These are phyloP conservation scores for Eublepharis macularius DNA, from an alignment of 2,113 vertebrate genomes.

Conservation along the genomic window DNA sequence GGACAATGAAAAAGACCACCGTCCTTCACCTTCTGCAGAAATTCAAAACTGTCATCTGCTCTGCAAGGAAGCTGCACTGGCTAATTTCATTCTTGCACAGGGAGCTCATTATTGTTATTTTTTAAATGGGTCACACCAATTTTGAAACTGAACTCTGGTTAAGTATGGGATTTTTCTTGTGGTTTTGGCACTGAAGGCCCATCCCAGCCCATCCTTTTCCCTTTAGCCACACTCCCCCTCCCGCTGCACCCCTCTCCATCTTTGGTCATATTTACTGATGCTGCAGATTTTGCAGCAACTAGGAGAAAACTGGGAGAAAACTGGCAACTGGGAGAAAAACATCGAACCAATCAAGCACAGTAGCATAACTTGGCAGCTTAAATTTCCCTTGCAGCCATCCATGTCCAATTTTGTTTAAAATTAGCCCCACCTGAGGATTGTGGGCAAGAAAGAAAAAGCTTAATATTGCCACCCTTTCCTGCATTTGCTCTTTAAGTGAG, in stretches of 20 bases:
- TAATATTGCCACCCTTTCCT: no score
- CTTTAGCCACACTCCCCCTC: neutral
- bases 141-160: neutral
- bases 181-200: neutral
- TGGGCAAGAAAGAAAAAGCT: no score
- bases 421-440: no score
- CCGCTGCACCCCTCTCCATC: neutral
- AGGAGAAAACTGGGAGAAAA: no score
- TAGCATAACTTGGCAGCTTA: no score
- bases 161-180: no score
- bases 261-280: neutral
- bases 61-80: neutral
- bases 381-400: no score
- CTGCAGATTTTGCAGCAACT: no score
- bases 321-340: no score
- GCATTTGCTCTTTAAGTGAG: no score
- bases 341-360: no score
- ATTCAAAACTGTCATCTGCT: neutral
- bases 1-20: slow-evolving; percentile 5
- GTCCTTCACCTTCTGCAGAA: neutral
- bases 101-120: neutral
- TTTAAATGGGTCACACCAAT: slow-evolving; percentile 3
- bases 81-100: slow-evolving; percentile 8
- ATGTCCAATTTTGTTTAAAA: no score
- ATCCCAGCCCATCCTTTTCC: neutral